Evolutionary conservation across 2,113 vertebrate species (phyloP), one percentile per base, ranked within the genome.

Genomic region (Cololabis saira): DNA sequence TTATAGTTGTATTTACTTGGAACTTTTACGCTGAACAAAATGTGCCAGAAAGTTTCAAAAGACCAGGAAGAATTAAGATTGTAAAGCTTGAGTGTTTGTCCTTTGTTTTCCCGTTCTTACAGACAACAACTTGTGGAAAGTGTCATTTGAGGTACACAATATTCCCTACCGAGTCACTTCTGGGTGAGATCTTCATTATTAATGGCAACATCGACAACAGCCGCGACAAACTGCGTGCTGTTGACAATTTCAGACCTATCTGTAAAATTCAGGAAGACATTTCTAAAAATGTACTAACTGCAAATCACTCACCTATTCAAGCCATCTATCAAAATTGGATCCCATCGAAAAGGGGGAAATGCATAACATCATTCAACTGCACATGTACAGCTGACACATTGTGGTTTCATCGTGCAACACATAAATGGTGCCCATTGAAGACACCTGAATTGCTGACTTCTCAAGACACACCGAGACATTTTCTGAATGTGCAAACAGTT

Each of bases 401-500:
- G 77, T 19, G 0, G 60, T 50, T 58, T 75, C 40, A 56, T 53
- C 16, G 52, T 78, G 81, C 78, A 82, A 74, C 56, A 71, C 59
- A 50, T n/a, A 76, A 70, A 71, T 0, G 43, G 52, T 61, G 76
- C 70, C 61, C 22, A 14, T 54, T 64, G 15, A 58, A 74, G 69
- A 73, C 67, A 61, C 64, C 48, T 4, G 41, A 27, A 43, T 58
- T 57, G 74, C 62, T 85, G 80, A 66, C 76, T 63, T 79, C 44
- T 74, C 47, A 66, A 68, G 54, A 81, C 58, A 77, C 49, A 67
- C 12, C 3, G 15, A 82, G 41, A 70, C 41, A 53, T 69, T 68
- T 83, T 76, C 47, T 61, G 67, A 71, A 80, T 77, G 80, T 84
- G 76, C 58, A 79, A 78, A 80, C 51, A 74, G 47, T 76, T 56